Percentiles rank a stretch among this genome's conserved stretches.
Conservation (phyloP, 2,113 vertebrate genomes). For the Oryzias javanicus region DNA sequence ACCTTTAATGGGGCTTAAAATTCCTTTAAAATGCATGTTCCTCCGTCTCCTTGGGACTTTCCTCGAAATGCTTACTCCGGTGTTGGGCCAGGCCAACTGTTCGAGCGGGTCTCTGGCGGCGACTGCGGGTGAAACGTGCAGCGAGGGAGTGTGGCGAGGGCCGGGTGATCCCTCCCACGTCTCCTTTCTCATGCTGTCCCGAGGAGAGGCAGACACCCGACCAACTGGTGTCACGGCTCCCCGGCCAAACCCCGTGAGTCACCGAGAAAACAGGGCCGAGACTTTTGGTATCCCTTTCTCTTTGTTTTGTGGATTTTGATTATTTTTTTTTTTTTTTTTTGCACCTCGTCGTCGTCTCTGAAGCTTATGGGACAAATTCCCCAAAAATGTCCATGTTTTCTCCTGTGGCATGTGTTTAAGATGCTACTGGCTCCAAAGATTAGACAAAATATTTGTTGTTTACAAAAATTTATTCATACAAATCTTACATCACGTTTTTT, state of each 20-base stretch:
- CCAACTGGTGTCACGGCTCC: constrained; percentile 62
- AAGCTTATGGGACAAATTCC: background rate
- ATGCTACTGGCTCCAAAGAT: constrained; percentile 83
- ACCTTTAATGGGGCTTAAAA: no score
- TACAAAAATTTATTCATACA: constrained; percentile 99
- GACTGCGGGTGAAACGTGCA: constrained; percentile 63
- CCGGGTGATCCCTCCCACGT: constrained; percentile 66
- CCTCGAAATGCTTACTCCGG: constrained; percentile 12
- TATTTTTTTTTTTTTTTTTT: constrained; percentile 1
- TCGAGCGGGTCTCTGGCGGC: constrained; percentile 40
- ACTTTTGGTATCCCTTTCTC: constrained; percentile 9
- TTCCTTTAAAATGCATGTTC: no score
- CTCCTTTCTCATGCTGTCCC: constrained; percentile 61
- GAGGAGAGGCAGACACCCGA: constrained; percentile 55
- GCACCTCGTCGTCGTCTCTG: no score
- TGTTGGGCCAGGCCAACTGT: constrained; percentile 53
- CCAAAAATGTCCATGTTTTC: background rate
- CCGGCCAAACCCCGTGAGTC: constrained; percentile 47
- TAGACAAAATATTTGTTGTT: constrained; percentile 92
- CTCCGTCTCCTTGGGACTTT: no score
- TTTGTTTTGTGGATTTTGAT: constrained; percentile 2
- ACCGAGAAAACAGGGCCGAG: constrained; percentile 26
- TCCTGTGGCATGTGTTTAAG: constrained; percentile 23
- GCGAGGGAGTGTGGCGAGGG: constrained; percentile 42
- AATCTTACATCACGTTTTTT: constrained; percentile 94